These are phyloP conservation scores for Chironomus tentans DNA, from an alignment of 2,888 invertebrate genomes.

Conservation along the genomic window DNA sequence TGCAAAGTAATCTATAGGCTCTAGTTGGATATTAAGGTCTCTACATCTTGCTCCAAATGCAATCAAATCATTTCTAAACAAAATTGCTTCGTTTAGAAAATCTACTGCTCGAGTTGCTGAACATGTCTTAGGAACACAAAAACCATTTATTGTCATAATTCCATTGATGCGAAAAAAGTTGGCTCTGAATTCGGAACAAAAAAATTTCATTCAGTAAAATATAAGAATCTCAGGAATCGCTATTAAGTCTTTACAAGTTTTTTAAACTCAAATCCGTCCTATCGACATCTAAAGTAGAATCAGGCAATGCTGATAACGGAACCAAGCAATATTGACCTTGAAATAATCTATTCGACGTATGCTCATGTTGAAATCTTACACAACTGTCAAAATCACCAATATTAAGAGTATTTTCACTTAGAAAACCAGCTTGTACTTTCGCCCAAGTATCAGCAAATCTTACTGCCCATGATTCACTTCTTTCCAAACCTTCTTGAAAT, in stretches of 20 bases:
- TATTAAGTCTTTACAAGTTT: background rate
- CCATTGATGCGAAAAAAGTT: background rate
- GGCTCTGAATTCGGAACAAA: background rate
- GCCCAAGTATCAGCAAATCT: slow-evolving; percentile 39
- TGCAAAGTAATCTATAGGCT: slow-evolving; percentile 37
- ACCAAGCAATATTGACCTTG: slow-evolving; percentile 42
- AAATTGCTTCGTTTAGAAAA: background rate
- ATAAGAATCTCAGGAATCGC: background rate
- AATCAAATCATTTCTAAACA: slow-evolving; percentile 29
- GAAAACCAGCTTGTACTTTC: slow-evolving; percentile 41
- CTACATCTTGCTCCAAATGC: slow-evolving; percentile 30
- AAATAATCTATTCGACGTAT: slow-evolving; percentile 30
- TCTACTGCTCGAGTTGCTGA: slow-evolving; percentile 31
- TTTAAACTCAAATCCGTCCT: background rate
- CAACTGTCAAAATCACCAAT: slow-evolving; percentile 45
- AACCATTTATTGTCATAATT: slow-evolving; percentile 31
- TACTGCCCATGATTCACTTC: slow-evolving; percentile 30
- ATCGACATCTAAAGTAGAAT: background rate
- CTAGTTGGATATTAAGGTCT: slow-evolving; percentile 34
- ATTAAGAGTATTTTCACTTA: slow-evolving; percentile 40
- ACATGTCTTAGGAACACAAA: slow-evolving; percentile 39
- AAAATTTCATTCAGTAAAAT: background rate
- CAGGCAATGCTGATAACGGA: background rate
- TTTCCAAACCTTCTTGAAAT: background rate
- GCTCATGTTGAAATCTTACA: slow-evolving; percentile 36